Evolutionary conservation across 2,797 vertebrate species (phyloP).

Genomic region (Natrix natrix): DNA sequence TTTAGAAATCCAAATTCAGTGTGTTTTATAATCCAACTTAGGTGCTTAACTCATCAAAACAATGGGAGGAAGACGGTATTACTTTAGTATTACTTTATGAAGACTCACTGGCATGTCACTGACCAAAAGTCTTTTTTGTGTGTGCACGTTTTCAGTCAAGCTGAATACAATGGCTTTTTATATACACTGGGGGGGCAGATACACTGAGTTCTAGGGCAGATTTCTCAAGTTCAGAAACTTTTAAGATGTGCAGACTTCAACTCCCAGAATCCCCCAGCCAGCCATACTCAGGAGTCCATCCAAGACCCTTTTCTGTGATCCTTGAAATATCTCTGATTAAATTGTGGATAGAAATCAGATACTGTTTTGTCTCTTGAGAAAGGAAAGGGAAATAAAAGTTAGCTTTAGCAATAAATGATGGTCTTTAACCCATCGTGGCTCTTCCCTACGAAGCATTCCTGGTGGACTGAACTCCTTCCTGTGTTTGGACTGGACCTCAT

Average conservation of each 20-base stretch:
- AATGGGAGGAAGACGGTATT: neutral
- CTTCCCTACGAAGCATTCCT: neutral
- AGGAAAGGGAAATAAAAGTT: neutral
- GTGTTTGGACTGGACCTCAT: neutral
- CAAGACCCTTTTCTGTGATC: neutral
- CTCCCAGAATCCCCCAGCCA: neutral
- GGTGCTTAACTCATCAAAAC: neutral
- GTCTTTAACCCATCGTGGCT: neutral
- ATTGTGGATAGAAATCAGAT: neutral
- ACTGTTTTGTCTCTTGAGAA: neutral
- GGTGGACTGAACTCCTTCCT: neutral
- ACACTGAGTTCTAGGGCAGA: neutral
- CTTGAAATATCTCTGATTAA: neutral
- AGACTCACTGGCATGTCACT: neutral
- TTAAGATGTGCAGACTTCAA: neutral
- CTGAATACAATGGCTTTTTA: neutral
- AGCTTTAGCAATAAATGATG: neutral
- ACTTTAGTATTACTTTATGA: neutral
- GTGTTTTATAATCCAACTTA: neutral
- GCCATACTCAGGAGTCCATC: neutral
- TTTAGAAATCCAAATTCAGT: neutral
- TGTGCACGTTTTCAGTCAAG: neutral
- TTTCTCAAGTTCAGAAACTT: neutral
- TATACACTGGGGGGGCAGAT: neutral
- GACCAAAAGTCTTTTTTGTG: neutral